These are phyloP conservation scores for Mimas tiliae DNA, from an alignment of 2,888 invertebrate species.

Conservation along the genomic window DNA sequence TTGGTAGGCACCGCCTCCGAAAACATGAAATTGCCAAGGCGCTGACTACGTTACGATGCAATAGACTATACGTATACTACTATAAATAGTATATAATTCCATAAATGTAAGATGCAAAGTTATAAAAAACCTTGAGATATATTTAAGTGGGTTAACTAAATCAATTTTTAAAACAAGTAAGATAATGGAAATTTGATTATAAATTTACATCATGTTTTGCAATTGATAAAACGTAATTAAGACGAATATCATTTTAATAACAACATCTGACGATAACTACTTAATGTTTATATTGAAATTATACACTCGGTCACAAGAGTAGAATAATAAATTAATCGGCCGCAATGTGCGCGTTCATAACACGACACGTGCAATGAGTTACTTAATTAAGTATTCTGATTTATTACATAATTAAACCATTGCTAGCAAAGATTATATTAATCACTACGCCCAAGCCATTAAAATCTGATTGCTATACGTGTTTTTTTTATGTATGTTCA, in stretches of 20 bases:
- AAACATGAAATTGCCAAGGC: no score
- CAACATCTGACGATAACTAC: constrained; percentile 34
- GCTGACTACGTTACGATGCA: no score
- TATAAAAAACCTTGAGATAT: not conserved
- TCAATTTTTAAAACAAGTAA: not conserved
- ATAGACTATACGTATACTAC: no score
- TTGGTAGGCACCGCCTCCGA: no score
- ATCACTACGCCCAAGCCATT: no score
- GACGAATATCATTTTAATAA: constrained; percentile 22
- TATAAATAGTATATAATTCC: no score
- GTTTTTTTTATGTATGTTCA: no score
- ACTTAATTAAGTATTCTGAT: constrained; percentile 36
- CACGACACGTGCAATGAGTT: constrained; percentile 13
- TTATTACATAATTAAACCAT: constrained; percentile 25
- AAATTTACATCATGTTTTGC: constrained; percentile 23
- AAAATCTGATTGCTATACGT: no score
- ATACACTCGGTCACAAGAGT: constrained; percentile 28
- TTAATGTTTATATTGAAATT: constrained; percentile 40
- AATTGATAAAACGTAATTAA: constrained; percentile 24
- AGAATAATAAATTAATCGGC: constrained; percentile 31
- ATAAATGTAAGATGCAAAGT: no score
- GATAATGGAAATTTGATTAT: not conserved
- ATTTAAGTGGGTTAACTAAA: not conserved
- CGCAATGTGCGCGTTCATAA: constrained; percentile 1
- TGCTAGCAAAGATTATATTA: not conserved